Evolutionary conservation across 2,888 invertebrate species (phyloP).

Genomic region (Sericinus montela): DNA sequence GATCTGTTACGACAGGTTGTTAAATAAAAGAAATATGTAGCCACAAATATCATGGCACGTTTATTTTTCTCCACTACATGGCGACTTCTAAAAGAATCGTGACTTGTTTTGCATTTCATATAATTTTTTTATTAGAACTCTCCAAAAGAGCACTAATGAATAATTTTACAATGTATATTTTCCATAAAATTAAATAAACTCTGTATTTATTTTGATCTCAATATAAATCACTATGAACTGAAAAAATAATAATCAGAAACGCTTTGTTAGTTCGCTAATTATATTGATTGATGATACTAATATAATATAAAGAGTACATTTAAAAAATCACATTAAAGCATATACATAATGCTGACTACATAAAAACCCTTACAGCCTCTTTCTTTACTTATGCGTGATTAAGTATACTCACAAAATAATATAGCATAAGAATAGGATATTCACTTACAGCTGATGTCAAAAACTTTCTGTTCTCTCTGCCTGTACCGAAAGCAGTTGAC

Average conservation of each 20-base stretch:
- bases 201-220: slow-evolving; percentile 76
- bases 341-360: slow-evolving; percentile 80
- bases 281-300: slow-evolving; percentile 76
- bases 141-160: slow-evolving; percentile 65
- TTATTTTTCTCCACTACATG: slow-evolving; percentile 81
- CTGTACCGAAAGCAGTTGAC: too few species aligned
- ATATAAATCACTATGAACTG: slow-evolving; percentile 75
- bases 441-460: slow-evolving; percentile 40
- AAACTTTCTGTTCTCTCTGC: too few species aligned
- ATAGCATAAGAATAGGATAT: slow-evolving; percentile 51
- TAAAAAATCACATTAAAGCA: slow-evolving; percentile 81
- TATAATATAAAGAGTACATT: slow-evolving; percentile 79
- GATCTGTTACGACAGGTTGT: slow-evolving; percentile 17
- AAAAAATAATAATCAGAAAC: slow-evolving; percentile 67
- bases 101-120: slow-evolving; percentile 77
- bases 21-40: slow-evolving; percentile 55
- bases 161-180: slow-evolving; percentile 75
- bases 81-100: slow-evolving; percentile 80
- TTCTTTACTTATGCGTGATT: slow-evolving; percentile 38
- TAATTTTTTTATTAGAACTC: slow-evolving; percentile 71
- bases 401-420: slow-evolving; percentile 57
- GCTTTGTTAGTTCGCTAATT: slow-evolving; percentile 77
- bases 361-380: slow-evolving; percentile 71
- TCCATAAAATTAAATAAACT: slow-evolving; percentile 79
- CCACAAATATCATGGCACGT: slow-evolving; percentile 81